phyloP scores from a whole-genome alignment of 2,797 vertebrate genomes.

The Simalia tracyae region DNA sequence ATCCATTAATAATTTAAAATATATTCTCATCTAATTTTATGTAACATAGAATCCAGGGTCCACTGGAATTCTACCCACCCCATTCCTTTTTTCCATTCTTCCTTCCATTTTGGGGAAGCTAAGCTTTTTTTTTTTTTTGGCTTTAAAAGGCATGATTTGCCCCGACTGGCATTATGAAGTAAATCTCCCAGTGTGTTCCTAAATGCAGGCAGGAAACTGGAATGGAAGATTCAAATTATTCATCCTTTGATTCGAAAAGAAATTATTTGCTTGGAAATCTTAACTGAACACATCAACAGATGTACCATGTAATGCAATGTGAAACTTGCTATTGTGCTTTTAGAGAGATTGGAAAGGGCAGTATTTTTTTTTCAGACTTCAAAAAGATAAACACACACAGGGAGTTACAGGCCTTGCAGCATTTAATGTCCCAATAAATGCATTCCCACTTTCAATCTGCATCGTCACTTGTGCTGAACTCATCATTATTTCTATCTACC shows the following conservation, averaged over 20 bases:
- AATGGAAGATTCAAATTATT: neutral
- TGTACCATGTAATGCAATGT: constrained; percentile 32
- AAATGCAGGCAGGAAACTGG: neutral
- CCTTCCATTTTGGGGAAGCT: neutral
- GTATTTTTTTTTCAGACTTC: neutral
- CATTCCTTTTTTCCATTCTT: neutral
- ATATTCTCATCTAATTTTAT: neutral
- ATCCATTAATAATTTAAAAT: neutral
- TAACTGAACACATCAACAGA: constrained; percentile 56
- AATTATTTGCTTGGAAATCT: constrained; percentile 37
- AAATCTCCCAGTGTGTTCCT: constrained; percentile 1
- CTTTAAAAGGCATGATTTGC: neutral
- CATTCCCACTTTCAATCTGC: constrained; percentile 19
- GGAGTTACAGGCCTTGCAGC: constrained; percentile 26
- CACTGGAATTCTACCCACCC: neutral
- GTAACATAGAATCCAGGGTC: neutral
- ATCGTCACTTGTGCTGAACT: constrained; percentile 33
- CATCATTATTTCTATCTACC: constrained; percentile 27
- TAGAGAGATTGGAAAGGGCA: constrained; percentile 32
- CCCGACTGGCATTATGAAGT: neutral
- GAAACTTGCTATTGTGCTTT: constrained; percentile 36
- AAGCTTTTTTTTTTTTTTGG: neutral
- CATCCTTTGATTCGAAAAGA: constrained; percentile 1
- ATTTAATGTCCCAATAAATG: constrained; percentile 40
- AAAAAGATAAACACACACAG: constrained; percentile 27